Conservation (phyloP, 2,888 invertebrate genomes). For the Lepidocyrtinus sp. region DNA sequence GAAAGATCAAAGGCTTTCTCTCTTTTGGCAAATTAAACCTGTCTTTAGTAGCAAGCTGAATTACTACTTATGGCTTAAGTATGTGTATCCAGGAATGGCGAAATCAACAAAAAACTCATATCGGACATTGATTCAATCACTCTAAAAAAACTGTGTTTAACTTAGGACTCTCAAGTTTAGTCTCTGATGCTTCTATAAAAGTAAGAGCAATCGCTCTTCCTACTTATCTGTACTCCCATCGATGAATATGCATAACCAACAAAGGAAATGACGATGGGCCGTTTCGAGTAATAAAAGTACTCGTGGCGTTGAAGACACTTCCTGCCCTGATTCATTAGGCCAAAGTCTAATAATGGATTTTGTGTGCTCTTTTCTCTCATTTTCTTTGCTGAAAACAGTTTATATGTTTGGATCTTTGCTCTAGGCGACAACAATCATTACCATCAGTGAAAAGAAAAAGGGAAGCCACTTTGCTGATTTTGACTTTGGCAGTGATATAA, state of each 20-base stretch:
- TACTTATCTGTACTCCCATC: background rate
- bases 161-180: no score
- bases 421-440: background rate
- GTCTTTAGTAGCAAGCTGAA: background rate
- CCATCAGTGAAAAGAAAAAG: no score
- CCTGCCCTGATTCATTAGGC: constrained; percentile 43
- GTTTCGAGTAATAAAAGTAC: background rate
- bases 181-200: no score
- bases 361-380: background rate
- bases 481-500: background rate
- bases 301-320: background rate
- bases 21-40: no score
- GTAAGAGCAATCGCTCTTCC: background rate
- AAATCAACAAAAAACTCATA: no score
- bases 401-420: background rate
- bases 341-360: constrained; percentile 37
- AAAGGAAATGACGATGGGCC: constrained; percentile 10
- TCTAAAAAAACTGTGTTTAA: no score
- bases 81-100: no score
- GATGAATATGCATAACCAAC: constrained; percentile 28
- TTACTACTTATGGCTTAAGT: constrained; percentile 2
- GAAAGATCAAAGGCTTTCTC: no score
- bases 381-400: background rate
- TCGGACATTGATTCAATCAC: no score
- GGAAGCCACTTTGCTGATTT: background rate